Conservation (phyloP, 1,140 invertebrate species). For the Portunus trituberculatus region DNA sequence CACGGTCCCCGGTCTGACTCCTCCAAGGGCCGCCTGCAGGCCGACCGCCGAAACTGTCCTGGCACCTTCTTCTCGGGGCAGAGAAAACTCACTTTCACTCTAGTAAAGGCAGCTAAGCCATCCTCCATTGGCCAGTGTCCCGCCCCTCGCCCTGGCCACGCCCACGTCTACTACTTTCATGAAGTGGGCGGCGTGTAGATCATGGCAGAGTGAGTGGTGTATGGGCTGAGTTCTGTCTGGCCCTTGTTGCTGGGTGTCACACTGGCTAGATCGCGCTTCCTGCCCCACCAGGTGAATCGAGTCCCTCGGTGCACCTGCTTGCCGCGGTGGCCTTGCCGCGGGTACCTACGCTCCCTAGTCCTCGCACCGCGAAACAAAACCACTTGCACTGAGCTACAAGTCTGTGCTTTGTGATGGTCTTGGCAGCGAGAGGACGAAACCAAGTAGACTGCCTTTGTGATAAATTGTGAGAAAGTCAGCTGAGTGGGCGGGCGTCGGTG, state of each 20-base stretch:
- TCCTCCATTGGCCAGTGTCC: not conserved
- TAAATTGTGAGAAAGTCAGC: not conserved
- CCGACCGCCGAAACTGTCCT: not conserved
- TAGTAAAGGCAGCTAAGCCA: not conserved
- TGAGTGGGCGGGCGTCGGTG: not conserved
- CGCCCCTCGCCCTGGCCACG: conserved; percentile 1
- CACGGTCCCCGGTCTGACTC: not conserved
- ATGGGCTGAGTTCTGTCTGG: not conserved
- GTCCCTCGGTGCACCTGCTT: not conserved
- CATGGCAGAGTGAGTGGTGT: not conserved
- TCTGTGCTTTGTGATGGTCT: not conserved
- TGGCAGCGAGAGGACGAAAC: not conserved
- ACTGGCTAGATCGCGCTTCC: not conserved
- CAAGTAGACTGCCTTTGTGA: not conserved
- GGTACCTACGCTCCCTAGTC: not conserved
- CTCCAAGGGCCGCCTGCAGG: not conserved
- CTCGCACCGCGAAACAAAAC: not conserved
- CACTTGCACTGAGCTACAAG: not conserved
- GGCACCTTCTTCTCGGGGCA: not conserved
- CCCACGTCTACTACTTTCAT: not conserved
- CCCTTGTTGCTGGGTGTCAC: not conserved
- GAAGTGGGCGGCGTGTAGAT: not conserved
- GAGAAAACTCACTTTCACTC: conserved; percentile 52
- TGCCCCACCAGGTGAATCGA: not conserved
- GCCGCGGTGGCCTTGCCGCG: not conserved